These are phyloP conservation scores for Turritopsis rubra DNA, from an alignment of 30 jellyfish, hydroid and myxozoan species.

Conservation along the genomic window DNA sequence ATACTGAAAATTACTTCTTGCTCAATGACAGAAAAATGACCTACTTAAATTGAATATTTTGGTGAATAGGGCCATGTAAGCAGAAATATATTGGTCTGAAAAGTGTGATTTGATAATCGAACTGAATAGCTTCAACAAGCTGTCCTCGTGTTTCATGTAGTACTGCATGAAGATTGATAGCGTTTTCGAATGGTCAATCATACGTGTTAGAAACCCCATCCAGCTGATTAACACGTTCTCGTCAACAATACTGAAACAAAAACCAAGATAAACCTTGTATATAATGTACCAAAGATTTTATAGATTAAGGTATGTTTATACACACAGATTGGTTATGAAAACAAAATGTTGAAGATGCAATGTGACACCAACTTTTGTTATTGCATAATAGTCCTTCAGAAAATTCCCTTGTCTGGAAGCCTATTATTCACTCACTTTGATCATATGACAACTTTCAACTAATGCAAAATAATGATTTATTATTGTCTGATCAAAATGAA, in stretches of 20 bases:
- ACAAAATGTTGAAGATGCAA: too few relatives aligned
- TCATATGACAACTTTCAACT: too few relatives aligned
- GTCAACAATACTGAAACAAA: background rate
- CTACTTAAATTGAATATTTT: constrained; percentile 17
- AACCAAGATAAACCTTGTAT: background rate
- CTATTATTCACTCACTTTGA: too few relatives aligned
- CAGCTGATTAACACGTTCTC: constrained; percentile 24
- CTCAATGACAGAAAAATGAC: too few relatives aligned
- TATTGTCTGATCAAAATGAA: too few relatives aligned
- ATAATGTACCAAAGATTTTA: too few relatives aligned
- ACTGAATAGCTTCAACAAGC: constrained; percentile 3
- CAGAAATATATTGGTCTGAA: constrained; percentile 1
- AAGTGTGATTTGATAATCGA: background rate
- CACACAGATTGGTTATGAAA: too few relatives aligned
- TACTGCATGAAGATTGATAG: constrained; percentile 20
- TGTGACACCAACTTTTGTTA: background rate
- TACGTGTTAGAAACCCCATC: constrained; percentile 23
- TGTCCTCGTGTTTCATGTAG: constrained; percentile 5
- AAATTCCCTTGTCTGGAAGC: too few relatives aligned
- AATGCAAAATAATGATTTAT: too few relatives aligned
- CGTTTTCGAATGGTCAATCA: constrained; percentile 35
- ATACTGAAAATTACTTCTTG: too few relatives aligned
- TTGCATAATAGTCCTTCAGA: background rate
- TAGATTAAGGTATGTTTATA: too few relatives aligned
- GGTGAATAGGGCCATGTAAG: constrained; percentile 24